Conservation (phyloP, 2,797 vertebrate genomes). For the Lepilemur septentrionalis region DNA sequence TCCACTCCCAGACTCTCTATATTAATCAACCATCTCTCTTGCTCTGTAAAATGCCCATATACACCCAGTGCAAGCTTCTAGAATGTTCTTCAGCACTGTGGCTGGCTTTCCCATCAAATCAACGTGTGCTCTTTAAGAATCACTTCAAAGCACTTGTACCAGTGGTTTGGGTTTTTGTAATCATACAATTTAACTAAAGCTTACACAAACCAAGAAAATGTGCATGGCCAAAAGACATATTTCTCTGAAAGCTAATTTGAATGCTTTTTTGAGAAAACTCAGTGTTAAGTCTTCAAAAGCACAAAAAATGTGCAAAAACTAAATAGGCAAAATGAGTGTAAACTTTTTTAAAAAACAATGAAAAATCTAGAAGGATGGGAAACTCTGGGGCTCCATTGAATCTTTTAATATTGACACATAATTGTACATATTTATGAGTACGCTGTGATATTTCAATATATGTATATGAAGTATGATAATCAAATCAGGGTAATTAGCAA, state of each 20-base stretch:
- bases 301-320: neutral
- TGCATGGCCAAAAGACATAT: neutral
- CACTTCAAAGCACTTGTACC: neutral
- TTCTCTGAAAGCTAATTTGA: neutral
- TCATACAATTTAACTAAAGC: neutral
- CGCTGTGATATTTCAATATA: neutral
- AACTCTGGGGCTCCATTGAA: neutral
- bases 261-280: neutral
- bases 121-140: neutral
- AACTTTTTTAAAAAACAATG: neutral
- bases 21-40: neutral
- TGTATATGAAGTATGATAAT: neutral
- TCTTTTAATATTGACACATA: neutral
- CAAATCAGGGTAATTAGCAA: neutral
- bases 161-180: neutral
- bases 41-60: neutral
- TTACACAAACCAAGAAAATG: neutral
- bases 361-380: neutral
- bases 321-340: neutral
- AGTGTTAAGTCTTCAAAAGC: neutral
- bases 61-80: neutral
- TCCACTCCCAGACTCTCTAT: neutral
- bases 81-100: neutral
- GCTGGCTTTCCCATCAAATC: neutral
- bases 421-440: neutral